Evolutionary conservation across 2,888 invertebrate species (phyloP).

Genomic region (Hemistola chrysoprasaria): DNA sequence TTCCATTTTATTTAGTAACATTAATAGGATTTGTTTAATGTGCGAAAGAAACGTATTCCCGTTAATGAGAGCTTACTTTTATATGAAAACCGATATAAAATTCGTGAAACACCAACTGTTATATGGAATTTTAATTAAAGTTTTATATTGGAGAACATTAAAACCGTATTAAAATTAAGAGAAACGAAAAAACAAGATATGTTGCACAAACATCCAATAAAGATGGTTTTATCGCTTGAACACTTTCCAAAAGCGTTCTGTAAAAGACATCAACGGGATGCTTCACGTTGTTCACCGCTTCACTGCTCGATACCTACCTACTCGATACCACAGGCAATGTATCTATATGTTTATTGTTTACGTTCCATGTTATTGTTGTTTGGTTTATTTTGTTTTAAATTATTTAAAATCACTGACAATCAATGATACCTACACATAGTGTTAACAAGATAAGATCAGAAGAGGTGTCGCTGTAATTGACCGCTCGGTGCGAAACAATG

Average conservation of each 20-base stretch:
- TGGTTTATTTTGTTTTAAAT: constrained; percentile 1
- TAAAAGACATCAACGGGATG: constrained; percentile 78
- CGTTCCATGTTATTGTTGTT: not conserved
- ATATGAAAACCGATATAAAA: constrained; percentile 20
- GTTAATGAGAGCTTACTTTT: constrained; percentile 11
- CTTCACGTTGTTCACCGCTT: constrained; percentile 1
- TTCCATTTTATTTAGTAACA: too few species aligned
- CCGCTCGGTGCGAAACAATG: constrained; percentile 34
- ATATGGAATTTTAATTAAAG: constrained; percentile 33
- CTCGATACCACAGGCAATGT: too few species aligned
- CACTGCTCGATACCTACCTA: constrained; percentile 17
- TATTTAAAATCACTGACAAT: not conserved
- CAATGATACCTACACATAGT: constrained; percentile 21
- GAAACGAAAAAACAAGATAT: constrained; percentile 45
- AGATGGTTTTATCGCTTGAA: constrained; percentile 56
- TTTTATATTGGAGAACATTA: constrained; percentile 37
- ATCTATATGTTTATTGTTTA: constrained; percentile 9
- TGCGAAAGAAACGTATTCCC: constrained; percentile 15
- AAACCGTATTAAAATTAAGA: constrained; percentile 48
- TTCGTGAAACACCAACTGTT: constrained; percentile 22
- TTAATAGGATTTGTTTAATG: constrained; percentile 9
- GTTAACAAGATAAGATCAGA: constrained; percentile 24
- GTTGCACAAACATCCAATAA: constrained; percentile 52
- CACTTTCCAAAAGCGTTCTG: constrained; percentile 72
- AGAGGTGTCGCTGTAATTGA: constrained; percentile 23